These are phyloP conservation scores for Lanius collurio DNA, from an alignment of 2,113 vertebrate genomes.

Conservation along the genomic window DNA sequence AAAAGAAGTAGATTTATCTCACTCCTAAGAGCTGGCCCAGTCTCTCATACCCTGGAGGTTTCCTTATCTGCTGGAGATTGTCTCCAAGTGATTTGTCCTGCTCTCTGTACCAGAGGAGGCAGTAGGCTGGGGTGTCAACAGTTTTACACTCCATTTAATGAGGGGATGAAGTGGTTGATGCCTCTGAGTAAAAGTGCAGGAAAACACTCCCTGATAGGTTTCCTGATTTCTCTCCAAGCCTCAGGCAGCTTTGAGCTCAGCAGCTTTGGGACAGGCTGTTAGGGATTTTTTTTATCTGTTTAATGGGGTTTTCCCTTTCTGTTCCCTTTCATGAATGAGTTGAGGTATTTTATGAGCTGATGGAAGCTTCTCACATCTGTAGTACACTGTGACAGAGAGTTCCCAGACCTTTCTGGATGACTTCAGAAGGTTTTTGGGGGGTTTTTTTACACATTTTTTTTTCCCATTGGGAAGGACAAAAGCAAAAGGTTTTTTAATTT, in stretches of 20 bases:
- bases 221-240: not conserved
- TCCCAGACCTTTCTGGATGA: not conserved
- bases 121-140: not conserved
- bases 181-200: not conserved
- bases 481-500: not conserved
- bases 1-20: not conserved
- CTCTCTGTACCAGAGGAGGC: not conserved
- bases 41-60: not conserved
- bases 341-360: not conserved
- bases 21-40: not conserved
- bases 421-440: fast-evolving
- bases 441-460: no score
- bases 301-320: fast-evolving
- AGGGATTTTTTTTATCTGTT: not conserved
- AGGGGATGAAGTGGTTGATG: not conserved
- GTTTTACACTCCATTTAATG: not conserved
- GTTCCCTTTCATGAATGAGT: not conserved
- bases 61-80: not conserved
- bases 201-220: not conserved
- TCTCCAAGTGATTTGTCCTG: not conserved
- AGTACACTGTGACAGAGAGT: not conserved
- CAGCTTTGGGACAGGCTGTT: not conserved
- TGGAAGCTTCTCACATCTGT: not conserved
- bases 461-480: not conserved
- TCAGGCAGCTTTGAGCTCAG: not conserved